phyloP scores from a whole-genome alignment of 2,797 vertebrate species.

The Salmo trutta region DNA sequence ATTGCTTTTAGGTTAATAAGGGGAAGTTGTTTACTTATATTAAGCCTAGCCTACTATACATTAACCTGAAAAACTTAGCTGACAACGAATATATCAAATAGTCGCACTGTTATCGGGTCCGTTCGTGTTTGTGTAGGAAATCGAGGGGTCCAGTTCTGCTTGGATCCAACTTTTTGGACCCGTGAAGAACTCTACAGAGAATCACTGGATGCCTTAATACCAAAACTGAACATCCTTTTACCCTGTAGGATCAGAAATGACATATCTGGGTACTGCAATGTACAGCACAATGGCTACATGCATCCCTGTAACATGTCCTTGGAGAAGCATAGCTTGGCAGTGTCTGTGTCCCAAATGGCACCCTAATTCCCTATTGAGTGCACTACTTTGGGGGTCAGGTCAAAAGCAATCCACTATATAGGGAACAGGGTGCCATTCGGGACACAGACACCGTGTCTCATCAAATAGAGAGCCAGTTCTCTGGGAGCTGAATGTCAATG shows the following conservation, averaged over 20 bases:
- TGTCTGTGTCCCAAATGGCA: not conserved
- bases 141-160: too few relatives aligned
- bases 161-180: too few relatives aligned
- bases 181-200: not conserved
- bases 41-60: too few relatives aligned
- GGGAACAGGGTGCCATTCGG: too few relatives aligned
- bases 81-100: too few relatives aligned
- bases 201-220: not conserved
- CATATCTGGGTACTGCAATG: not conserved
- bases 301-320: slow-evolving; percentile 12
- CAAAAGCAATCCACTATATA: too few relatives aligned
- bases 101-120: too few relatives aligned
- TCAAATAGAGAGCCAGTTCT: slow-evolving; percentile 30
- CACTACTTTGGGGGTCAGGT: not conserved
- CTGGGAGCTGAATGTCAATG: slow-evolving; percentile 27
- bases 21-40: too few relatives aligned
- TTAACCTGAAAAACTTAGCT: too few relatives aligned
- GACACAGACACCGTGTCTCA: slow-evolving; percentile 1
- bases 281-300: slow-evolving; percentile 27
- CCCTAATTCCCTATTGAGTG: not conserved
- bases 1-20: too few relatives aligned
- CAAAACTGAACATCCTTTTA: not conserved
- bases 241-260: not conserved
- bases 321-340: slow-evolving; percentile 12
- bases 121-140: too few relatives aligned